Base-by-base conservation (phyloP, 2,888 invertebrate species). In the Xestia c-nigrum region DNA sequence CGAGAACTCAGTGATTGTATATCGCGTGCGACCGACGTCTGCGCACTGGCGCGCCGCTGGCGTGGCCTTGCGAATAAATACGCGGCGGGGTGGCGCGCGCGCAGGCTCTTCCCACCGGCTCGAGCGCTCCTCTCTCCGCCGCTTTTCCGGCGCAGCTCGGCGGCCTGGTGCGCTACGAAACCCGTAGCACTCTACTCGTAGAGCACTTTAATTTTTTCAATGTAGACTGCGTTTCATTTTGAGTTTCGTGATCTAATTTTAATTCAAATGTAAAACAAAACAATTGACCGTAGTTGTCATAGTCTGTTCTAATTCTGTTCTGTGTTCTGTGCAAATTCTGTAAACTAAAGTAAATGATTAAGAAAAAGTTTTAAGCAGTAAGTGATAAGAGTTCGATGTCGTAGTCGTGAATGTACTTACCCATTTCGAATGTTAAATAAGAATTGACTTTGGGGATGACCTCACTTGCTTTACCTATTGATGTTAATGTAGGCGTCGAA, bases 61-160 rank as follows among this genome's bases (percentile, higher is more conserved):
- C 89, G 93, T 96, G 96, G 96, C 97, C 96, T 97, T 97, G 97
- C 96, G 92, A 95, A 96, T 97, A 97, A 97, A 97, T 96, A 94
- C 72, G 77, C 80, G 80, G 24, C 91, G 89, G 93, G 94, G 94
- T 92, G 94, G 92, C 90, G 90, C 94, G 92, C 92, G 91, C 85
- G 90, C 94, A 91, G 94, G 95, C 90, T 93, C 95, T 92, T 93
- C 95, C 95, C 93, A 95, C 94, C 92, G 92, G 90, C 92, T 88
- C 88, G 87, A 85, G 90, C 91, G 93, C 94, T 94, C 94, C 95
- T 94, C 94, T 94, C 94, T 94, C 93, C 92, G 86, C 89, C 90
- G 92, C 91, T 94, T 94, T 94, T 94, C 92, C 94, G 91, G 87
- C 69, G 71, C 71, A 14, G 70, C 38, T 31, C 10, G 63, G 70